Percentiles rank a stretch among this genome's conserved stretches.
These are phyloP conservation scores for Porphyrio hochstetteri DNA, from an alignment of 2,113 vertebrate genomes.

Conservation along the genomic window DNA sequence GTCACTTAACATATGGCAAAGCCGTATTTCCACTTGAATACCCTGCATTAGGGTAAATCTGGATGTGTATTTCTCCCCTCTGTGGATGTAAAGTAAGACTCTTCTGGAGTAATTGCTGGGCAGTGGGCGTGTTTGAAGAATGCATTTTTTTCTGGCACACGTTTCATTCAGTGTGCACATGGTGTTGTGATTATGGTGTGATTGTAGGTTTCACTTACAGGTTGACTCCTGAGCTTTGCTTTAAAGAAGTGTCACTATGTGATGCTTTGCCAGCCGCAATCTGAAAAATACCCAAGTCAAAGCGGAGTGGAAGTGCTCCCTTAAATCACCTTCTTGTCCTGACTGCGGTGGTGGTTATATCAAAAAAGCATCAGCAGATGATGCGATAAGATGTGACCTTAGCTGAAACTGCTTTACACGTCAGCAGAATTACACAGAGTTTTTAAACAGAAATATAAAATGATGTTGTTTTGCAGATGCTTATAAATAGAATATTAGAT, in stretches of 20 bases:
- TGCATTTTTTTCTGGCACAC: neutral
- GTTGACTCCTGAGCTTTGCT: neutral
- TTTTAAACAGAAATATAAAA: conserved; percentile 37
- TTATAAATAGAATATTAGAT: conserved; percentile 54
- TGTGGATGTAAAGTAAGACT: neutral
- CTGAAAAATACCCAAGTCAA: neutral
- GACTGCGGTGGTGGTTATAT: neutral
- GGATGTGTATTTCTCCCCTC: neutral
- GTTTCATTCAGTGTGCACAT: neutral
- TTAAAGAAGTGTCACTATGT: neutral
- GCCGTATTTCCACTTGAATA: neutral
- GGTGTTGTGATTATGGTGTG: neutral
- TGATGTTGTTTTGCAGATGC: conserved; percentile 13
- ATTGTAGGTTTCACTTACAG: neutral
- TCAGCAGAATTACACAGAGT: neutral
- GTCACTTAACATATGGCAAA: neutral
- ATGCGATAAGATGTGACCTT: neutral
- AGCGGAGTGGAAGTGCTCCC: neutral
- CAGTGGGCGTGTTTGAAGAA: neutral
- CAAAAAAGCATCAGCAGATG: neutral
- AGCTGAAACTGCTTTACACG: conserved; percentile 24
- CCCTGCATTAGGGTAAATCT: neutral
- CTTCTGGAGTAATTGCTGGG: neutral
- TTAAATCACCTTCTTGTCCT: conserved; percentile 11
- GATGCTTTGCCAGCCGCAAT: neutral